Evolutionary conservation across 2,888 invertebrate species (phyloP), one percentile per base, ranked within the genome.

Genomic region (Cryptus armator): DNA sequence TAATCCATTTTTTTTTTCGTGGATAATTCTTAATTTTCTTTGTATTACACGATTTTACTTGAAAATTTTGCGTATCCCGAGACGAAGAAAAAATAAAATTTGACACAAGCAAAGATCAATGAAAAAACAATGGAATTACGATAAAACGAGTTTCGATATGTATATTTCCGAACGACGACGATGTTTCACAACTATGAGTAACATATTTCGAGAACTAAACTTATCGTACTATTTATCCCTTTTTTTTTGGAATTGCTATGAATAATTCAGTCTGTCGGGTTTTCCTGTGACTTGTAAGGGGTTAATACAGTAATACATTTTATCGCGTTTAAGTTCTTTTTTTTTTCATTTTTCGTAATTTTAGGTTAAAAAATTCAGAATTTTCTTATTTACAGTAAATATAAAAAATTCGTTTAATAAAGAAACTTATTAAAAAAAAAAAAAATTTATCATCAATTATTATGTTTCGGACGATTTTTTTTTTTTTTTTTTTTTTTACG

Each of bases 1-100:
- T 86, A 82, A 37, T 86, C 85, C 85, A 88, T 85, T 59, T 48
- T 48, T 48, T 48, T 48, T 10, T 76, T 80, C 29, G 46, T 56
- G 19, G 37, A 80, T 83, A 78, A 78, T 53, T 78, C 37, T 37
- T 37, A 7, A 14, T 24, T 56, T 12, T 29, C 12, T 43, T 70
- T 83, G 37, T 53, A 76, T 10, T 32, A 68, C 44, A 68, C 44
- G 37, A 37, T 37, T 70, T 16, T 72, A 87, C 87, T 86, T 83
- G 83, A 86, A 71, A 87, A 84, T 88, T 88, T 88, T 64, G 53
- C 66, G 37, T 83, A 46, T 48, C 81, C 53, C 32, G 43, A 71
- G 53, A 76, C 74, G 74, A 80, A 74, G 66, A 56, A 66, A 80
- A 43, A 32, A 51, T n/a, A 9, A 51, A 19, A 44, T 59, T 59